Percentiles rank a stretch among this genome's conserved stretches.
Conservation (phyloP, 23 tunicate genomes). For the Styela clava region DNA sequence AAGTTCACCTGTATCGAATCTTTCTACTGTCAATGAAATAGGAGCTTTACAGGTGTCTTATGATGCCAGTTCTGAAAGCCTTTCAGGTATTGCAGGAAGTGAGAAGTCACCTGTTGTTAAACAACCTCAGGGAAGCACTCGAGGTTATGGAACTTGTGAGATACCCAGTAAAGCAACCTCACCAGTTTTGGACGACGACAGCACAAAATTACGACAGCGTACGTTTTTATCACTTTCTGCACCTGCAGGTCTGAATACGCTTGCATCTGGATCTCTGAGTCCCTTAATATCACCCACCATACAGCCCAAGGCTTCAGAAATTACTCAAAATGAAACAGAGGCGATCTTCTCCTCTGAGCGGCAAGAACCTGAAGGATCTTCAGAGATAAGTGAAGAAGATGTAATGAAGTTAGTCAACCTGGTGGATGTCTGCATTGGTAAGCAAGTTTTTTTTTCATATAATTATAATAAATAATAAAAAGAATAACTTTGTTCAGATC, state of each 20-base stretch:
- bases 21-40: constrained; percentile 9
- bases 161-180: neutral
- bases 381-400: constrained; percentile 31
- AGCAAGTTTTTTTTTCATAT: constrained; percentile 1
- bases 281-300: neutral
- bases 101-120: constrained; percentile 9
- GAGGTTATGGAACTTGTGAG: constrained; percentile 25
- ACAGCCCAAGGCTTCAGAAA: neutral
- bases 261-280: neutral
- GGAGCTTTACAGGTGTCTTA: constrained; percentile 9
- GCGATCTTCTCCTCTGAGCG: neutral
- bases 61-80: neutral
- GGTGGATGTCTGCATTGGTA: constrained; percentile 15
- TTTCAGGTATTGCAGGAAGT: neutral
- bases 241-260: constrained; percentile 22
- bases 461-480: no score
- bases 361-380: constrained; percentile 25
- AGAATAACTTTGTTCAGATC: no score
- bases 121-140: constrained; percentile 16
- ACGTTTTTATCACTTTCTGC: constrained; percentile 12
- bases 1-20: constrained; percentile 3
- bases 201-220: neutral
- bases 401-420: constrained; percentile 1
- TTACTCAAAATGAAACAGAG: neutral
- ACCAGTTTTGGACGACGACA: neutral